These are phyloP conservation scores for Heterodera carotae DNA, from an alignment of 1,140 invertebrate genomes.

Conservation along the genomic window DNA sequence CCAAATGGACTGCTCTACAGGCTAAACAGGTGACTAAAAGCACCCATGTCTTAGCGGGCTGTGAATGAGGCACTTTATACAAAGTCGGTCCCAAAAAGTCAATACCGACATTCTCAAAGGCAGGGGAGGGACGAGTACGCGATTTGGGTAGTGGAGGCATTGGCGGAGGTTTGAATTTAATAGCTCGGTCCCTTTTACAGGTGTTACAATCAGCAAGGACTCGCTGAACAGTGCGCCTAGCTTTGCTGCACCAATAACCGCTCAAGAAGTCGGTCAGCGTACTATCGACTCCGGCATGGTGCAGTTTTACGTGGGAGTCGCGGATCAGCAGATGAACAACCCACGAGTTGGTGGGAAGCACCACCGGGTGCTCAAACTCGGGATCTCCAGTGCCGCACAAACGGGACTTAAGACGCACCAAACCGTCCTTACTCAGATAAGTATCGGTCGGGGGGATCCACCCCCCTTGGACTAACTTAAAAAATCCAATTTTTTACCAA, in stretches of 20 bases:
- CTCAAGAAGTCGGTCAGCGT: neutral
- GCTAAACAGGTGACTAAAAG: neutral
- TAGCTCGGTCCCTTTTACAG: neutral
- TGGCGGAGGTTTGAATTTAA: neutral
- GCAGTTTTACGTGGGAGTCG: constrained; percentile 8
- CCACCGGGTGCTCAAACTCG: neutral
- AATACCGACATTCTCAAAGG: neutral
- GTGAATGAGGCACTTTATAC: neutral
- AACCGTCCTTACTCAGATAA: constrained; percentile 14
- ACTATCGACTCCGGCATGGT: constrained; percentile 11
- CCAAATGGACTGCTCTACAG: neutral
- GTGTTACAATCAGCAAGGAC: neutral
- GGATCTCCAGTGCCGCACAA: neutral
- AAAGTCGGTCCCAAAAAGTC: constrained; percentile 9
- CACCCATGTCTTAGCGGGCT: neutral
- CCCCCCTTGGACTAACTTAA: neutral
- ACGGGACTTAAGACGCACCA: neutral
- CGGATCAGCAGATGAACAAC: neutral
- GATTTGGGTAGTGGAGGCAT: neutral
- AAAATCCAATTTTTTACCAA: neutral
- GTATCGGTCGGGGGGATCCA: neutral
- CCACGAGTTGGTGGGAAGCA: neutral
- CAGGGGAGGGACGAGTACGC: neutral
- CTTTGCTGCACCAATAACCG: neutral
- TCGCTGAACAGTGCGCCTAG: neutral